A percentile compares a stretch with the other conserved stretches of the same genome.
These are phyloP conservation scores for Polymixis lichenea DNA, from an alignment of 2,888 invertebrate species.

Conservation along the genomic window DNA sequence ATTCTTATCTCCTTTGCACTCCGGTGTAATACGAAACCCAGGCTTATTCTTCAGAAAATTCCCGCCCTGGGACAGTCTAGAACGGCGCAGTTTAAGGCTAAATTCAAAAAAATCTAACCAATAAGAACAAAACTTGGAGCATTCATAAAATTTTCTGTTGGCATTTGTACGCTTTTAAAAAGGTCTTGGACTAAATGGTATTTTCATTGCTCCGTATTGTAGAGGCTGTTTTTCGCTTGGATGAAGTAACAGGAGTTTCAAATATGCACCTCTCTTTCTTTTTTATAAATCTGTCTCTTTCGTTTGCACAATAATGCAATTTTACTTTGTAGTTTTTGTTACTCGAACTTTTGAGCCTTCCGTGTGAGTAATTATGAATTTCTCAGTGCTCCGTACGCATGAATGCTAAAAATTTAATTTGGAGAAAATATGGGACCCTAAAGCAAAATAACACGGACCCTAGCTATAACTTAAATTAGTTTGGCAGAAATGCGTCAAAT, in stretches of 20 bases:
- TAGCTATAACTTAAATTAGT: slow-evolving; percentile 27
- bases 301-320: slow-evolving; percentile 39
- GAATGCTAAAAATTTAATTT: slow-evolving; percentile 11
- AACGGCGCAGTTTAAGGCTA: slow-evolving; percentile 70
- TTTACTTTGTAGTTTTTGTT: slow-evolving; percentile 45
- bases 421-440: neutral
- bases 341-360: slow-evolving; percentile 18
- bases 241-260: slow-evolving; percentile 48
- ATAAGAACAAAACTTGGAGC: slow-evolving; percentile 59
- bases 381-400: neutral
- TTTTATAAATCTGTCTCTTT: slow-evolving; percentile 23
- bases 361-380: slow-evolving; percentile 36
- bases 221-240: slow-evolving; percentile 45
- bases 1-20: slow-evolving; percentile 60
- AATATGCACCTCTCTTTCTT: slow-evolving; percentile 38
- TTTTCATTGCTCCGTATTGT: slow-evolving; percentile 57
- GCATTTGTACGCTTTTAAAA: slow-evolving; percentile 62
- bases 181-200: slow-evolving; percentile 66
- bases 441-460: neutral
- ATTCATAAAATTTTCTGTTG: slow-evolving; percentile 66
- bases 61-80: slow-evolving; percentile 71
- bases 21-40: slow-evolving; percentile 59
- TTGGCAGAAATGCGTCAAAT: slow-evolving; percentile 8
- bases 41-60: slow-evolving; percentile 72
- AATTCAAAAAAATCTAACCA: slow-evolving; percentile 71